These are phyloP conservation scores for Anodontia alba DNA, from an alignment of 2,888 invertebrate species.

Conservation along the genomic window DNA sequence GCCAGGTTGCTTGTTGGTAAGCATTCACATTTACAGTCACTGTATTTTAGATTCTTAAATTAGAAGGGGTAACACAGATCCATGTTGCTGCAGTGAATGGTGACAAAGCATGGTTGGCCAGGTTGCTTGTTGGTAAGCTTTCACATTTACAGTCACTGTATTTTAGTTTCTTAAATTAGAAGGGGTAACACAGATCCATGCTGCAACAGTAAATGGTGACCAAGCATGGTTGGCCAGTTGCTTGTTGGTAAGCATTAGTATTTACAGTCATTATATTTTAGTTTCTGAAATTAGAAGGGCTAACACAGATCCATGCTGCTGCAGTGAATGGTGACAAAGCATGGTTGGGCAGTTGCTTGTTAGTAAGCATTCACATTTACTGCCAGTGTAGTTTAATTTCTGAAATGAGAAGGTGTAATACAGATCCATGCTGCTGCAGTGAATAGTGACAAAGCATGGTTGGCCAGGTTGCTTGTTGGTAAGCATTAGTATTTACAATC, in stretches of 20 bases:
- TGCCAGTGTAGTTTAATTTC: too few relatives aligned
- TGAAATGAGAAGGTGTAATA: conserved; percentile 73
- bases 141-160: too few relatives aligned
- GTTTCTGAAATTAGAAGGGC: conserved; percentile 70
- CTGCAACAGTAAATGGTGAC: conserved; percentile 84
- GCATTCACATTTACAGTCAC: conserved; percentile 29
- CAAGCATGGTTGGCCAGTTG: conserved; percentile 80
- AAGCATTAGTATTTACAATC: too few relatives aligned
- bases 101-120: too few relatives aligned
- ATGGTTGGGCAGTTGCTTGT: too few relatives aligned
- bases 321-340: too few relatives aligned
- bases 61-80: conserved; percentile 78
- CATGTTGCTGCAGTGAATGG: conserved; percentile 83
- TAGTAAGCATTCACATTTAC: too few relatives aligned
- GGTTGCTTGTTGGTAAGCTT: too few relatives aligned
- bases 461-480: conserved; percentile 81
- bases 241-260: conserved; percentile 79
- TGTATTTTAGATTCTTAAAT: too few relatives aligned
- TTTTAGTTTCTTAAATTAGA: conserved; percentile 73
- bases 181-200: conserved; percentile 80
- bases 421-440: conserved; percentile 83
- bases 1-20: conserved; percentile 80
- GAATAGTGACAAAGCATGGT: conserved; percentile 82
- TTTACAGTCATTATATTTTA: too few relatives aligned
- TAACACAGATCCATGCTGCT: conserved; percentile 82